phyloP scores from a whole-genome alignment of 1,140 invertebrate genomes.

The Cydia fagiglandana region DNA sequence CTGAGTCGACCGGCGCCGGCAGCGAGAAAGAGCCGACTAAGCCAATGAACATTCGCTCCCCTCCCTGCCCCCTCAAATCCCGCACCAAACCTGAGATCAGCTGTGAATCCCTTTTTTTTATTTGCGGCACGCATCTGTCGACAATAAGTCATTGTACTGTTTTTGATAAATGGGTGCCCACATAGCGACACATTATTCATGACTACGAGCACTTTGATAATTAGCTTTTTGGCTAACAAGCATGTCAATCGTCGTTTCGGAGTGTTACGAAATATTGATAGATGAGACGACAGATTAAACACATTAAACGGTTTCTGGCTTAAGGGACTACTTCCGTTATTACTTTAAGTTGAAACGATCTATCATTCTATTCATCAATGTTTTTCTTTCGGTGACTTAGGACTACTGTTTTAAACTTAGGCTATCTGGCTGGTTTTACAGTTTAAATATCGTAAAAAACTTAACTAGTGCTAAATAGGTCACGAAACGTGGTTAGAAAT shows the following conservation, averaged over 20 bases:
- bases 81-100: constrained; percentile 37
- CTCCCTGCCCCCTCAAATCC: constrained; percentile 42
- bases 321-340: constrained; percentile 13
- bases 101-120: constrained; percentile 34
- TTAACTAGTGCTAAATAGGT: too few relatives aligned
- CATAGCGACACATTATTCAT: constrained; percentile 20
- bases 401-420: neutral
- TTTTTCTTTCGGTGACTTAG: neutral
- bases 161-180: constrained; percentile 22
- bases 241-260: constrained; percentile 1
- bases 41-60: constrained; percentile 40
- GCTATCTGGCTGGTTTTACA: too few relatives aligned
- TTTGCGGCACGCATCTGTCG: constrained; percentile 29
- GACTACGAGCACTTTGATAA: neutral
- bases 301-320: neutral
- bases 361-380: neutral
- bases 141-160: constrained; percentile 28
- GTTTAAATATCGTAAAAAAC: too few relatives aligned
- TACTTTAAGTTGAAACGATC: neutral
- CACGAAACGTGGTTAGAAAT: too few relatives aligned
- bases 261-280: constrained; percentile 17
- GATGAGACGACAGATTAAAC: constrained; percentile 12
- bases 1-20: constrained; percentile 37
- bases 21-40: constrained; percentile 56
- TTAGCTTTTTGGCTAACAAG: constrained; percentile 18